phyloP scores from a whole-genome alignment of 2,888 invertebrate species.

The Trichogramma evanescens region DNA sequence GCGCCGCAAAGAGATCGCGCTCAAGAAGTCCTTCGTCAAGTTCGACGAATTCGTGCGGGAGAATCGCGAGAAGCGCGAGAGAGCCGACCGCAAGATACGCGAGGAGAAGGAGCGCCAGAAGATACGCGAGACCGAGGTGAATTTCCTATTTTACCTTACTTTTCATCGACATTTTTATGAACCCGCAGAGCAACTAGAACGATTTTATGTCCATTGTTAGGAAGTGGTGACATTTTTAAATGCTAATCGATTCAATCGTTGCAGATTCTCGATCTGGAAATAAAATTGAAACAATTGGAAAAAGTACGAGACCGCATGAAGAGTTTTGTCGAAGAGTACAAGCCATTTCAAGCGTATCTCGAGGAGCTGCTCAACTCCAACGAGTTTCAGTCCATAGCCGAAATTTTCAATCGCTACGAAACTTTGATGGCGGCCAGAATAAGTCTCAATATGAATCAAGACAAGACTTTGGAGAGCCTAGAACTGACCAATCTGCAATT shows the following conservation, averaged over 20 bases:
- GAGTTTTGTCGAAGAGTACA: conserved; percentile 53
- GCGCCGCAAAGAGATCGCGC: conserved; percentile 49
- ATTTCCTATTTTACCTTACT: background rate
- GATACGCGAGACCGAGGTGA: conserved; percentile 39
- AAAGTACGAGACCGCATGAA: conserved; percentile 54
- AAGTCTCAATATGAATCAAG: conserved; percentile 53
- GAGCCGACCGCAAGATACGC: conserved; percentile 55
- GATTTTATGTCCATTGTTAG: too few species aligned
- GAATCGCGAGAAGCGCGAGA: conserved; percentile 59
- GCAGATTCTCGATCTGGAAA: conserved; percentile 49
- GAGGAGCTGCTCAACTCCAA: conserved; percentile 50
- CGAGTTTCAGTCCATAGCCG: conserved; percentile 56
- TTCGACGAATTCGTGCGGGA: conserved; percentile 61
- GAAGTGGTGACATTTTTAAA: too few species aligned
- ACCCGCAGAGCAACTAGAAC: background rate
- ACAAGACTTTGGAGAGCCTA: conserved; percentile 52
- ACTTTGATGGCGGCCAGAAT: conserved; percentile 56
- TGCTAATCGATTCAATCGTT: background rate
- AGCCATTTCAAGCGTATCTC: conserved; percentile 57
- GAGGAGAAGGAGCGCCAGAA: conserved; percentile 52
- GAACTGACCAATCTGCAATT: conserved; percentile 56
- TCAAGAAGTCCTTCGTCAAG: conserved; percentile 56
- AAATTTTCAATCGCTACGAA: conserved; percentile 60
- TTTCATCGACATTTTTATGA: background rate
- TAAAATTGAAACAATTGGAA: conserved; percentile 50